Evolutionary conservation across 2,888 invertebrate species (phyloP), one percentile per base, ranked within the genome.

Genomic region (Rutpela maculata): DNA sequence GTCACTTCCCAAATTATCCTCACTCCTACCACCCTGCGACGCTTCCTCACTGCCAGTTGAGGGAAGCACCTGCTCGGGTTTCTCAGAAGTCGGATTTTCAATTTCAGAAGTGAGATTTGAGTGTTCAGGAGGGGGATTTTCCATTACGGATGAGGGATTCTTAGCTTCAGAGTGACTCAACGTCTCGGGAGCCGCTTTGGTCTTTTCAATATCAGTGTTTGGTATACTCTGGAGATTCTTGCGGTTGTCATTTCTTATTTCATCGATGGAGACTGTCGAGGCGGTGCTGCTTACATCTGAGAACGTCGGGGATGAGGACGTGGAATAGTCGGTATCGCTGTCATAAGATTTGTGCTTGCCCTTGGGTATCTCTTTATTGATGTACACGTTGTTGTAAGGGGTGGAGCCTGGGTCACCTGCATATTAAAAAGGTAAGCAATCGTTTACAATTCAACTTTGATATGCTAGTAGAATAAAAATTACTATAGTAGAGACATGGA

Each of bases 321-420:
- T 83, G 0, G 88, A 87, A 59, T 85, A 85, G 17, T 87, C 86
- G 1, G 85, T 82, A 59, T 84, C 85, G 63, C 77, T 84, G 35
- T 86, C 84, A 31, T 68, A 75, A 5, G 66, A 62, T 35, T 77
- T 70, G 18, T 77, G 60, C 69, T 82, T 77, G 18, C 60, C 70
- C 31, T 76, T 62, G 26, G 81, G 76, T 12, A 87, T 81, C 70
- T 86, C 87, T 77, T 89, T 85, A 35, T 86, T 85, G 26, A 88
- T 83, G 80, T 89, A 90, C 11, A 89, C 85, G 76, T 90, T 90
- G 81, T 90, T 90, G 84, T 89, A 90, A 0, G 90, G 90, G 0
- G 90, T 90, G 5, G 90, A 90, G 72, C 90, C 90, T 10, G 90
- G 90, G 56, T 87, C 86, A 43, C 90, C 89, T 82, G 26, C 3